A percentile compares a stretch with the other conserved stretches of the same genome.
Conservation (phyloP, 1,140 invertebrate species). For the Drosophila kurseongensis region DNA sequence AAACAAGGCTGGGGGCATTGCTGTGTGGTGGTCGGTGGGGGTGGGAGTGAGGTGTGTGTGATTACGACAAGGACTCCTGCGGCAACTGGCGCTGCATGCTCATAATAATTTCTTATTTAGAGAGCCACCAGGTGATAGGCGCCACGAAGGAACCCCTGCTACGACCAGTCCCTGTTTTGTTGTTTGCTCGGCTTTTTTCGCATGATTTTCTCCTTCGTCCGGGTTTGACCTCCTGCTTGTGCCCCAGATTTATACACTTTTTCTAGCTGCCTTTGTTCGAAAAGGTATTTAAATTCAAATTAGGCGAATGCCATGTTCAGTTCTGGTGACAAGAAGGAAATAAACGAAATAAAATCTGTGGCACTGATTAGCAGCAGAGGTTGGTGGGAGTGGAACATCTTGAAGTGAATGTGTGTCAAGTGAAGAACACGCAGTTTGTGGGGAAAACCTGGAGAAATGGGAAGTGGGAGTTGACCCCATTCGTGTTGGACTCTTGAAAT, state of each 20-base stretch:
- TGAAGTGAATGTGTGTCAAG: slow-evolving; percentile 38
- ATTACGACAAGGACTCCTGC: slow-evolving; percentile 55
- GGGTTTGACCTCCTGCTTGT: slow-evolving; percentile 56
- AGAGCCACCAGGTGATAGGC: slow-evolving; percentile 55
- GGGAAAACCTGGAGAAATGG: slow-evolving; percentile 17
- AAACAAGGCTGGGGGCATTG: slow-evolving; percentile 45
- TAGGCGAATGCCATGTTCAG: slow-evolving; percentile 76
- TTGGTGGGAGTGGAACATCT: slow-evolving; percentile 24
- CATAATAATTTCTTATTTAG: slow-evolving; percentile 82
- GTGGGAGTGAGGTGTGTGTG: slow-evolving; percentile 18
- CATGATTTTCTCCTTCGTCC: slow-evolving; percentile 47
- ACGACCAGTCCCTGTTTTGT: slow-evolving; percentile 27
- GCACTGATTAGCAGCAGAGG: slow-evolving; percentile 39
- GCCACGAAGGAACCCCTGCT: slow-evolving; percentile 16
- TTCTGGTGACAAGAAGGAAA: slow-evolving; percentile 57
- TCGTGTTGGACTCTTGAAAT: slow-evolving; percentile 31
- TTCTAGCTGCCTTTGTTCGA: slow-evolving; percentile 40
- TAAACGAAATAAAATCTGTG: slow-evolving; percentile 5
- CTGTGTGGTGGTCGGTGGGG: neutral
- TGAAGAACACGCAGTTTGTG: slow-evolving; percentile 14
- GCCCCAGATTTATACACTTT: slow-evolving; percentile 67
- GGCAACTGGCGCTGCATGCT: slow-evolving; percentile 61
- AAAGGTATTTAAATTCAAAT: slow-evolving; percentile 74
- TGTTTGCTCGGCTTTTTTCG: slow-evolving; percentile 62
- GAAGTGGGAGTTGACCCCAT: slow-evolving; percentile 32